Evolutionary conservation across 2,888 invertebrate species (phyloP).

Genomic region (Cheilosia urbana): DNA sequence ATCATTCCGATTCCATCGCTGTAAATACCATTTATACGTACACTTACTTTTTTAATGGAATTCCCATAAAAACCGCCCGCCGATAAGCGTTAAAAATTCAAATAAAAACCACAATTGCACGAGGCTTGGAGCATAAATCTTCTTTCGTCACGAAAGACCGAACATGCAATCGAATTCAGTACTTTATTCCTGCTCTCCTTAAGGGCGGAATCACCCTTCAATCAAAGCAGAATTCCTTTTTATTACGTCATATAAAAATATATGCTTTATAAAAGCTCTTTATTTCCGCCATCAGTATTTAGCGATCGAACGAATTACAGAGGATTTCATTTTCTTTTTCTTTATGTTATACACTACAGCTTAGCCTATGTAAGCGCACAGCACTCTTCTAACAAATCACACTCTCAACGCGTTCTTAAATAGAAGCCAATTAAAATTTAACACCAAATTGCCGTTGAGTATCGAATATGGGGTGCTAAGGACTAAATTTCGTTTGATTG

Average conservation of each 20-base stretch:
- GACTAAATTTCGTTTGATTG: conserved; percentile 78
- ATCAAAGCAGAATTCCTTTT: conserved; percentile 56
- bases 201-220: conserved; percentile 23
- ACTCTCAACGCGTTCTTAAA: conserved; percentile 17
- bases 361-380: conserved; percentile 50
- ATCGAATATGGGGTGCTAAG: conserved; percentile 56
- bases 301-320: conserved; percentile 43
- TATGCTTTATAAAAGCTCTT: conserved; percentile 68
- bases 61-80: conserved; percentile 42
- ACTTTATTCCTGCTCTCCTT: not conserved
- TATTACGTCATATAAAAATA: conserved; percentile 61
- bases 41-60: conserved; percentile 52
- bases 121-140: conserved; percentile 26
- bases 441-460: conserved; percentile 28
- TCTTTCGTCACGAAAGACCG: conserved; percentile 49
- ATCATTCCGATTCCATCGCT: conserved; percentile 22
- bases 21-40: conserved; percentile 62
- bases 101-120: conserved; percentile 67
- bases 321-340: conserved; percentile 16
- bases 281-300: conserved; percentile 52
- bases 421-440: conserved; percentile 12
- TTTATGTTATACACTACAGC: conserved; percentile 14
- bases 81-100: conserved; percentile 46
- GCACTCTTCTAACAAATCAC: conserved; percentile 45
- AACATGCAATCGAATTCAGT: conserved; percentile 30